These are phyloP conservation scores for Drosophila persimilis DNA, from an alignment of 1,140 invertebrate species.

Conservation along the genomic window DNA sequence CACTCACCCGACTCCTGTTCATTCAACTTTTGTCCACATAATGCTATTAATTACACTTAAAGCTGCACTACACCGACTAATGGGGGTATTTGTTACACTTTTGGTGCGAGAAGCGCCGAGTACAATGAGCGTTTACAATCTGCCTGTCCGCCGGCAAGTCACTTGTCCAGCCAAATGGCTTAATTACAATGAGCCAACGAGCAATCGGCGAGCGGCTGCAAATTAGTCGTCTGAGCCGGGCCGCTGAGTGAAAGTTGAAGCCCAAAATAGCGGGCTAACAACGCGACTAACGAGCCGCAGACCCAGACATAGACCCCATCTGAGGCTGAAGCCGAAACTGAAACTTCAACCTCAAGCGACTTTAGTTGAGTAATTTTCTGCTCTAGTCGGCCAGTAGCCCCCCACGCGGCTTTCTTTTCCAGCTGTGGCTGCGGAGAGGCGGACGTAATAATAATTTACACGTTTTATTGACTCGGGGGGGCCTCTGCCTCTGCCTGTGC, in stretches of 20 bases:
- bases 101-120: constrained; percentile 46
- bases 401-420: constrained; percentile 61
- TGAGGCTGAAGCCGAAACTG: constrained; percentile 26
- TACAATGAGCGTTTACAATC: constrained; percentile 29
- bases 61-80: constrained; percentile 30
- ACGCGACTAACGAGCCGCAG: constrained; percentile 40
- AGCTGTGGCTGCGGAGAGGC: constrained; percentile 13
- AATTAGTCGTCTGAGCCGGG: constrained; percentile 25
- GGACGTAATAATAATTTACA: constrained; percentile 69
- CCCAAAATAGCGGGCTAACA: constrained; percentile 12
- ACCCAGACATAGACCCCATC: constrained; percentile 16
- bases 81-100: constrained; percentile 58
- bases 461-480: constrained; percentile 47
- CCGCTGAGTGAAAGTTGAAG: constrained; percentile 27
- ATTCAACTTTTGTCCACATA: constrained; percentile 39
- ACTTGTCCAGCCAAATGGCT: constrained; percentile 57
- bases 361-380: constrained; percentile 70
- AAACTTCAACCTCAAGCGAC: constrained; percentile 34
- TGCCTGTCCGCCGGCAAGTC: constrained; percentile 19
- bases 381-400: constrained; percentile 50
- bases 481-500: background rate
- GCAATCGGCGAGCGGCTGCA: constrained; percentile 1
- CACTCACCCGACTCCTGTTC: constrained; percentile 16
- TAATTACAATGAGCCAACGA: constrained; percentile 62
- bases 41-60: constrained; percentile 39